These are phyloP conservation scores for Dorcus hopei DNA, from an alignment of 2,888 invertebrate genomes.

Conservation along the genomic window DNA sequence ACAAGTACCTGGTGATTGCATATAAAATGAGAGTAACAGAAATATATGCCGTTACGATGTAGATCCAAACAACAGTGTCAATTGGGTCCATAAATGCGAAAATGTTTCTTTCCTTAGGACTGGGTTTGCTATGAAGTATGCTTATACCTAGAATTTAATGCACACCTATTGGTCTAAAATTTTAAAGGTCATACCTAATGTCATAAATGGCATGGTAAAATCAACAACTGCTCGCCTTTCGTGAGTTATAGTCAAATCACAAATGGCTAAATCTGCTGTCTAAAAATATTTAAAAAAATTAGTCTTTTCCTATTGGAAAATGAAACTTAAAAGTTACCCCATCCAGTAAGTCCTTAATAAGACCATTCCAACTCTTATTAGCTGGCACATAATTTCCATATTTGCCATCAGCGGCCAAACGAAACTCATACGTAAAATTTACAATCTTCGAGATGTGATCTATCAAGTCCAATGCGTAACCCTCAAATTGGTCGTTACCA, in stretches of 20 bases:
- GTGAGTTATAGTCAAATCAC: constrained; percentile 93
- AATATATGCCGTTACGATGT: constrained; percentile 81
- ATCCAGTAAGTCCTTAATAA: constrained; percentile 72
- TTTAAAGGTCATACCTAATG: constrained; percentile 58
- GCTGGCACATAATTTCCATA: constrained; percentile 68
- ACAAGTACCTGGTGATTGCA: constrained; percentile 62
- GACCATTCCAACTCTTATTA: constrained; percentile 74
- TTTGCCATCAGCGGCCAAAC: constrained; percentile 63
- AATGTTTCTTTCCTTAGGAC: constrained; percentile 53
- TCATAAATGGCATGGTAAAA: constrained; percentile 97
- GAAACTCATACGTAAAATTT: constrained; percentile 64
- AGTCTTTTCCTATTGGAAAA: background rate
- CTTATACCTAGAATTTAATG: constrained; percentile 53
- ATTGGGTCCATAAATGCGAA: constrained; percentile 80
- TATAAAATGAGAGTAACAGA: constrained; percentile 79
- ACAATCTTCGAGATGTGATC: constrained; percentile 62
- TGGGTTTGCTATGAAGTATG: constrained; percentile 80
- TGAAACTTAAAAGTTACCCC: constrained; percentile 54
- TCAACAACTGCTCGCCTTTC: constrained; percentile 84
- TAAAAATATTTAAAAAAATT: constrained; percentile 39
- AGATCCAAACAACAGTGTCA: constrained; percentile 83
- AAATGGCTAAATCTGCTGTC: constrained; percentile 93
- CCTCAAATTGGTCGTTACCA: constrained; percentile 77
- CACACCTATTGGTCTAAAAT: background rate
- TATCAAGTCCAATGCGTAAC: constrained; percentile 89